Conservation (phyloP, 2,113 vertebrate genomes). For the Speoplatyrhinus poulsoni region DNA sequence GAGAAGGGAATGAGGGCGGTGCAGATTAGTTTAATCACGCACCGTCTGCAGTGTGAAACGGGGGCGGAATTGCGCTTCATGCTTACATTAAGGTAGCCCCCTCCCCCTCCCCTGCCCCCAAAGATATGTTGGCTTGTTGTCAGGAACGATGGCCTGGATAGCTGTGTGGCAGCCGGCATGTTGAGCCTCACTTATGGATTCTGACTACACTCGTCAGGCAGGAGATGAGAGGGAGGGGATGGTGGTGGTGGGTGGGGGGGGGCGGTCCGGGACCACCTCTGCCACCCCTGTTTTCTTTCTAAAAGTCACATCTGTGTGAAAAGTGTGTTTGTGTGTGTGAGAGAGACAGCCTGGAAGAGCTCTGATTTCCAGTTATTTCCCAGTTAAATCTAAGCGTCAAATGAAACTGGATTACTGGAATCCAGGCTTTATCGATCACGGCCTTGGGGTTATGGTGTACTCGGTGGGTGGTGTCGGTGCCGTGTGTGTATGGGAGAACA, state of each 20-base stretch:
- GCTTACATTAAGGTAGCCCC: slow-evolving; percentile 6
- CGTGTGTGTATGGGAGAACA: too few species aligned
- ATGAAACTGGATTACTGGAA: slow-evolving; percentile 59
- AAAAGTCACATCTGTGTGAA: background rate
- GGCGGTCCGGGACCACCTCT: background rate
- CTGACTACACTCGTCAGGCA: slow-evolving; percentile 25
- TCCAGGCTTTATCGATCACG: slow-evolving; percentile 56
- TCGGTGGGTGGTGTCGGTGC: too few species aligned
- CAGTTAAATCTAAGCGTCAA: slow-evolving; percentile 60
- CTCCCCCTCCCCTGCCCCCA: too few species aligned
- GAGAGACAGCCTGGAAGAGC: slow-evolving; percentile 24
- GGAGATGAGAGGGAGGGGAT: background rate
- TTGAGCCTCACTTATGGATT: slow-evolving; percentile 55
- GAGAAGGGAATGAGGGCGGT: background rate
- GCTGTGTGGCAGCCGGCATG: slow-evolving; percentile 11
- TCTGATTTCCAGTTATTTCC: slow-evolving; percentile 40
- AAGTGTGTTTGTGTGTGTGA: background rate
- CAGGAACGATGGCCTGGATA: background rate
- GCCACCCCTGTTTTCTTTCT: slow-evolving; percentile 19
- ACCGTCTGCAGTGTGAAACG: background rate
- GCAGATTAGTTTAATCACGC: background rate
- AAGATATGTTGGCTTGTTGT: too few species aligned
- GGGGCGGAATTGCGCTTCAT: background rate
- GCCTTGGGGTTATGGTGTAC: background rate
- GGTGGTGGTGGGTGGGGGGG: slow-evolving; percentile 33